Evolutionary conservation across 2,888 invertebrate species (phyloP).

Genomic region (Galerucella nymphaeae): DNA sequence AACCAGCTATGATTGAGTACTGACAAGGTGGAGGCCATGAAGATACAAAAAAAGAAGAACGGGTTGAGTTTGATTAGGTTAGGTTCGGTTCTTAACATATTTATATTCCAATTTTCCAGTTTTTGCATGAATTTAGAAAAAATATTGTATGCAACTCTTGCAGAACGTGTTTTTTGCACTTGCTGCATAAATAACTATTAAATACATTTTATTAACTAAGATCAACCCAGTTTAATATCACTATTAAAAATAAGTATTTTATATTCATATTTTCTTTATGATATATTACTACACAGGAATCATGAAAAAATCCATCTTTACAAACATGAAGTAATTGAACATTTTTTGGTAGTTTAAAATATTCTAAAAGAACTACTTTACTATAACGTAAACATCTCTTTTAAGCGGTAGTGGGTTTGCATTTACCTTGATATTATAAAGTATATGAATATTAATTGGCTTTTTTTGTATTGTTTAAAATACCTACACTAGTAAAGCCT

Average conservation of each 20-base stretch:
- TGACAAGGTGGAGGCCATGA: too few relatives aligned
- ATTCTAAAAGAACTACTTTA: background rate
- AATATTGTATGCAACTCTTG: too few relatives aligned
- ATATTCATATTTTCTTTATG: too few relatives aligned
- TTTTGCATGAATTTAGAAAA: too few relatives aligned
- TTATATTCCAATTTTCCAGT: too few relatives aligned
- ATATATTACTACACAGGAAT: background rate
- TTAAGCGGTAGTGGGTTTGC: background rate
- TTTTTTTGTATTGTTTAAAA: constrained; percentile 14
- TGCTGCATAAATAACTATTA: too few relatives aligned
- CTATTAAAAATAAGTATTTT: background rate
- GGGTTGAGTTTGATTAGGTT: too few relatives aligned
- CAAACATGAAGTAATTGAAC: background rate
- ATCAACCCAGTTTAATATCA: constrained; percentile 4
- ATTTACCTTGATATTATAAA: constrained; percentile 10
- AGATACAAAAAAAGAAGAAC: too few relatives aligned
- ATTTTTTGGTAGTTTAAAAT: background rate
- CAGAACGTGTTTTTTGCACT: too few relatives aligned
- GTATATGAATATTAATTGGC: background rate
- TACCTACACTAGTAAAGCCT: constrained; percentile 2
- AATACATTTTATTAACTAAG: background rate
- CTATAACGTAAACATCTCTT: background rate
- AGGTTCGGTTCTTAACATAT: too few relatives aligned
- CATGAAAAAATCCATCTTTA: background rate
- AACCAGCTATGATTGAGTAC: too few relatives aligned